Conservation (phyloP, 2,797 vertebrate species). For the Pipistrellus kuhlii region DNA sequence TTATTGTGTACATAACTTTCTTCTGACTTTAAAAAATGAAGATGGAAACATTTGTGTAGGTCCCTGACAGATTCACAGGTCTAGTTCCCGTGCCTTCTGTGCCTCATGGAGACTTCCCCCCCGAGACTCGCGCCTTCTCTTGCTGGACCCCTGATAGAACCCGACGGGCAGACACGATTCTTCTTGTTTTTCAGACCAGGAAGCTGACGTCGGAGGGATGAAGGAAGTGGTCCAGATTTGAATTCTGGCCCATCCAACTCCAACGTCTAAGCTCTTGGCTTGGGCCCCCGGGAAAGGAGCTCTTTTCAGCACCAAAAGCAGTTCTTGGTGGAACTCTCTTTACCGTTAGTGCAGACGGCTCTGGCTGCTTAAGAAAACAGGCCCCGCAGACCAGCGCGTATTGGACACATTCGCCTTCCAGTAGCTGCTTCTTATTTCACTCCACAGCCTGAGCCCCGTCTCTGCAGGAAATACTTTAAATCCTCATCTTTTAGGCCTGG, state of each 20-base stretch:
- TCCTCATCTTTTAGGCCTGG: conserved; percentile 20
- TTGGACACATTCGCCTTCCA: neutral
- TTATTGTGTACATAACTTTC: neutral
- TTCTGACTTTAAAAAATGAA: conserved; percentile 37
- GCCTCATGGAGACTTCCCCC: neutral
- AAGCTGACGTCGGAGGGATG: neutral
- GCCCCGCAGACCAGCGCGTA: neutral
- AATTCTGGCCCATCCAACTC: neutral
- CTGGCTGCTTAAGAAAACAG: conserved; percentile 31
- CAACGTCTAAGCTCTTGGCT: neutral
- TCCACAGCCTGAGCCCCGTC: neutral
- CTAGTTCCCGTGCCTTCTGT: no score
- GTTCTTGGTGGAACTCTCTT: neutral
- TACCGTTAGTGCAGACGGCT: neutral
- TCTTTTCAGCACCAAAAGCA: neutral
- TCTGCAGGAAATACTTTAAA: conserved; percentile 61
- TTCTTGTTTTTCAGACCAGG: neutral
- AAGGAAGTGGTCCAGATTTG: neutral
- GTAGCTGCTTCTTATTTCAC: conserved; percentile 46
- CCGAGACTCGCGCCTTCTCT: rapidly evolving
- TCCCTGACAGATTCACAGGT: neutral
- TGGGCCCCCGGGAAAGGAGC: neutral
- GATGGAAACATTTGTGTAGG: neutral
- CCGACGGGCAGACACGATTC: rapidly evolving
- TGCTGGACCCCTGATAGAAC: neutral